These are phyloP conservation scores for Venustaconcha ellipsiformis DNA, from an alignment of 1,140 invertebrate species.

Conservation along the genomic window DNA sequence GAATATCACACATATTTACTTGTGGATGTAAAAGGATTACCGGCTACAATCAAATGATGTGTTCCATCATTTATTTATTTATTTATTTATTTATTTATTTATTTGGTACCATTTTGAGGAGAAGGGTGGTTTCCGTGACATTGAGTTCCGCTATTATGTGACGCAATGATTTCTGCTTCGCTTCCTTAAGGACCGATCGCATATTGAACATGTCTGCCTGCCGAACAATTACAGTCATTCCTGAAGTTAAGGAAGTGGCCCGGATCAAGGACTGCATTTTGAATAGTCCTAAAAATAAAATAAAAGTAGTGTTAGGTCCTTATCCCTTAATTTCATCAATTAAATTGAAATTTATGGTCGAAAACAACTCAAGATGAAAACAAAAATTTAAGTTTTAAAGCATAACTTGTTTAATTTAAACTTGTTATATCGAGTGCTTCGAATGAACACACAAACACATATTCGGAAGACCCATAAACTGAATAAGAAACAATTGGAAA, in stretches of 20 bases:
- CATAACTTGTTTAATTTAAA: no score
- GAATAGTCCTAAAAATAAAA: constrained; percentile 20
- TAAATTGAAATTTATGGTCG: no score
- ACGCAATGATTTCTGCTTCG: constrained; percentile 55
- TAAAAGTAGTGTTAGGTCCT: background rate
- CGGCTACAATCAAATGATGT: background rate
- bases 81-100: background rate
- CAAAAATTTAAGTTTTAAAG: no score
- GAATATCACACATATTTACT: background rate
- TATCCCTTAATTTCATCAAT: no score
- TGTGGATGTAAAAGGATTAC: background rate
- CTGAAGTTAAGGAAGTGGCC: constrained; percentile 16
- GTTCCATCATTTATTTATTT: background rate
- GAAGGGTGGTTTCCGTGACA: constrained; percentile 48
- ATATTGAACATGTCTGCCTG: constrained; percentile 53
- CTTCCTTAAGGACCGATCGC: constrained; percentile 57
- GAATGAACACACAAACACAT: no score
- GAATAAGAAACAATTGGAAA: no score
- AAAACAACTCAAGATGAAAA: no score
- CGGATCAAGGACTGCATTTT: constrained; percentile 27
- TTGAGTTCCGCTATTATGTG: constrained; percentile 61
- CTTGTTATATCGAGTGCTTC: no score
- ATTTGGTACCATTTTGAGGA: constrained; percentile 62
- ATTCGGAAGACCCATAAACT: no score
- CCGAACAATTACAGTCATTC: constrained; percentile 32